Conservation (phyloP, 2,888 invertebrate genomes). For the Drosophila flavopinicola region DNA sequence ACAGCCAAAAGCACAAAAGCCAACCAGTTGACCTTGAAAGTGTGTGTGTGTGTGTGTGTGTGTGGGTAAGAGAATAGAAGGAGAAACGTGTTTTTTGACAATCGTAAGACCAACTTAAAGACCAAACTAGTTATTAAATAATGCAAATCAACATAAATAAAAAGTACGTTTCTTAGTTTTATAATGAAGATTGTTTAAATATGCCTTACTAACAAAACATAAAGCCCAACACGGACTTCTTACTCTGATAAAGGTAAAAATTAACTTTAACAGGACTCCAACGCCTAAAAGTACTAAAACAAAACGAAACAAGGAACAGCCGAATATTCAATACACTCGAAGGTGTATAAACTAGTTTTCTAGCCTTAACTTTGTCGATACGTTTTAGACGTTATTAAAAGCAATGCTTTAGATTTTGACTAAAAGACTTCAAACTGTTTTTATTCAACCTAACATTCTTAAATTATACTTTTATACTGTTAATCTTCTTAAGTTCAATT, state of each 20-base stretch:
- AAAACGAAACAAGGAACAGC: background rate
- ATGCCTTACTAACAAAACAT: background rate
- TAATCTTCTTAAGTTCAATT: too few relatives aligned
- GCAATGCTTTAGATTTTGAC: too few relatives aligned
- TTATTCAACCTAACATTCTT: too few relatives aligned
- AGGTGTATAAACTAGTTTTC: background rate
- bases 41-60: too few relatives aligned
- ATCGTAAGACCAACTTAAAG: conserved; percentile 9
- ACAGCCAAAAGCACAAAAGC: conserved; percentile 49
- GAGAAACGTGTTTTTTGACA: conserved; percentile 9
- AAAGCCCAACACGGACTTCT: background rate
- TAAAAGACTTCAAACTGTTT: too few relatives aligned
- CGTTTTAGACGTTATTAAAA: too few relatives aligned
- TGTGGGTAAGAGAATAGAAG: conserved; percentile 6
- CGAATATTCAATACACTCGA: background rate
- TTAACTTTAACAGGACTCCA: conserved; percentile 37
- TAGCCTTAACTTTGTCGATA: background rate
- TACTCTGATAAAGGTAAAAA: conserved; percentile 18
- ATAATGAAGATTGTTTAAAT: background rate
- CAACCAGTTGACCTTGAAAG: conserved; percentile 63
- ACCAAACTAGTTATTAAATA: background rate
- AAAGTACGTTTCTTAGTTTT: background rate
- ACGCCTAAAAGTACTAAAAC: too few relatives aligned
- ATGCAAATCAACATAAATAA: background rate
- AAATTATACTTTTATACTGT: too few relatives aligned